A percentile compares a stretch with the other conserved stretches of the same genome.
Evolutionary conservation across 1,140 invertebrate genomes (phyloP).

Genomic region (Saccostrea glomerata): DNA sequence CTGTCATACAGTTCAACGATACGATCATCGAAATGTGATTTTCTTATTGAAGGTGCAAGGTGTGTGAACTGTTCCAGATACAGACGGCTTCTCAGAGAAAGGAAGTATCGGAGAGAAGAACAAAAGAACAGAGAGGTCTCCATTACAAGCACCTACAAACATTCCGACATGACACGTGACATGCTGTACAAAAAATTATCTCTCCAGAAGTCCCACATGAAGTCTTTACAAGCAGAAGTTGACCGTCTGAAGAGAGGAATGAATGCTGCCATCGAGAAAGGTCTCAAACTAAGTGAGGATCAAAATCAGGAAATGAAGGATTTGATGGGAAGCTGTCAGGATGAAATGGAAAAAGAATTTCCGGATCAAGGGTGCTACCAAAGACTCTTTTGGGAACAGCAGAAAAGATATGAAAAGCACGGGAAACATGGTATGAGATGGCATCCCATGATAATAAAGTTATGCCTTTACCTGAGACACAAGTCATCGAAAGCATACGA

Average conservation of each 20-base stretch:
- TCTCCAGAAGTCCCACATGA: slow-evolving; percentile 16
- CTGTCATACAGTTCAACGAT: slow-evolving; percentile 32
- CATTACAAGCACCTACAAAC: slow-evolving; percentile 9
- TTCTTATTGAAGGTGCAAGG: slow-evolving; percentile 15
- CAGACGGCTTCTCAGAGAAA: neutral
- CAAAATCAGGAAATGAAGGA: slow-evolving; percentile 35
- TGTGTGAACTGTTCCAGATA: slow-evolving; percentile 11
- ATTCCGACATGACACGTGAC: slow-evolving; percentile 20
- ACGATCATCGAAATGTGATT: neutral
- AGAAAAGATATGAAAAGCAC: slow-evolving; percentile 2
- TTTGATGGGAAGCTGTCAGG: slow-evolving; percentile 37
- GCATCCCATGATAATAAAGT: slow-evolving; percentile 62
- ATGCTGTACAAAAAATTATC: neutral
- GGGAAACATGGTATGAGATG: slow-evolving; percentile 55
- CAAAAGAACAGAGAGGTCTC: neutral
- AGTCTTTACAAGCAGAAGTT: slow-evolving; percentile 28
- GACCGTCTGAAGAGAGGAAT: slow-evolving; percentile 18
- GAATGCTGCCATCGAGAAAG: slow-evolving; percentile 30
- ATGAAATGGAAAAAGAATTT: slow-evolving; percentile 33
- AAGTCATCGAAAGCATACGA: slow-evolving; percentile 54
- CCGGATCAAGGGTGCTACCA: slow-evolving; percentile 42
- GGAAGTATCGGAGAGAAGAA: slow-evolving; percentile 9
- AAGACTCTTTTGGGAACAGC: slow-evolving; percentile 43
- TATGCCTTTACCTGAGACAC: slow-evolving; percentile 52
- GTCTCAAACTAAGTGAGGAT: neutral